Evolutionary conservation across 2,888 invertebrate genomes (phyloP).

Genomic region (Polyommatus iphigenia): DNA sequence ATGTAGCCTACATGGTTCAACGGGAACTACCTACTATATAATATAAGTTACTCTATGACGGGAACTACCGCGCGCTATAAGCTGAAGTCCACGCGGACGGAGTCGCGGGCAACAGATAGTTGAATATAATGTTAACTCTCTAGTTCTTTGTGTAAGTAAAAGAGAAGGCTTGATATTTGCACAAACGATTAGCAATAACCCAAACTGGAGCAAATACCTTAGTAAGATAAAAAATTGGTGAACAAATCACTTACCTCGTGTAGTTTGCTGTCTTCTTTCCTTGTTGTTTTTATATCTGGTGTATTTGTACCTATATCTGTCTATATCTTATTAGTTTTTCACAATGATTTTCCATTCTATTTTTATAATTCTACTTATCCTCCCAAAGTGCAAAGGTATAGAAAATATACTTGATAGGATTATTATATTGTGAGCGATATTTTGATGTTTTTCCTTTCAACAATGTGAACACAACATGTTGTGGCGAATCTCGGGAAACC

Average conservation of each 20-base stretch:
- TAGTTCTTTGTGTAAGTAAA: too few relatives aligned
- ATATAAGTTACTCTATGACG: too few relatives aligned
- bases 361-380: neutral
- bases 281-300: neutral
- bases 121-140: too few relatives aligned
- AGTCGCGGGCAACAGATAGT: too few relatives aligned
- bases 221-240: too few relatives aligned
- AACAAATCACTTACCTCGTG: neutral
- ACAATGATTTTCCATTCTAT: neutral
- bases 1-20: too few relatives aligned
- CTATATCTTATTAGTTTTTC: neutral
- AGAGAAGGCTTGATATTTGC: too few relatives aligned
- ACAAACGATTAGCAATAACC: too few relatives aligned
- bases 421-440: neutral
- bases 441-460: neutral
- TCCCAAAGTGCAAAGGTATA: neutral
- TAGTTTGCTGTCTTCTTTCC: neutral
- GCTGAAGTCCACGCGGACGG: too few relatives aligned
- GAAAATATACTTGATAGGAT: neutral
- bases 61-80: too few relatives aligned
- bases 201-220: too few relatives aligned
- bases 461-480: constrained; percentile 13
- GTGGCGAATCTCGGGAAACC: constrained; percentile 39
- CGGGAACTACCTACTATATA: too few relatives aligned
- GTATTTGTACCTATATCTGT: neutral